Percentiles rank a stretch among this genome's conserved stretches.
phyloP scores from a whole-genome alignment of 2,888 invertebrate species.

The Agonopterix subpropinquella region DNA sequence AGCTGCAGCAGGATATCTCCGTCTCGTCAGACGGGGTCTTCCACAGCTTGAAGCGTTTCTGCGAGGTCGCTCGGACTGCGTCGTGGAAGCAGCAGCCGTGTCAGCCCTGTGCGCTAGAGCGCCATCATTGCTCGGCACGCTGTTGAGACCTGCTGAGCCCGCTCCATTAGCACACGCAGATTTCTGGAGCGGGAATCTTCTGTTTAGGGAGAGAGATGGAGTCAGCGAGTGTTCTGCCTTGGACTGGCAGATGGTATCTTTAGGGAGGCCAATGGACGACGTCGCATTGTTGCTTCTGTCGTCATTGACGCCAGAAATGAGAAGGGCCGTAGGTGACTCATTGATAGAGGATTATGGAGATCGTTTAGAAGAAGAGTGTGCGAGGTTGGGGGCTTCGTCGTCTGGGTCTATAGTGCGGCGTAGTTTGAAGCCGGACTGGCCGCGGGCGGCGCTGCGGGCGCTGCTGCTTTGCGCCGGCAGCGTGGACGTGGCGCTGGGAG shows the following conservation, averaged over 20 bases:
- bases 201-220: constrained; percentile 76
- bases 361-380: constrained; percentile 76
- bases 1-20: constrained; percentile 87
- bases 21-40: constrained; percentile 84
- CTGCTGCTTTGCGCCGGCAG: constrained; percentile 86
- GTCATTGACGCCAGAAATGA: constrained; percentile 82
- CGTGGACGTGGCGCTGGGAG: constrained; percentile 86
- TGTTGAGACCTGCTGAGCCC: constrained; percentile 83
- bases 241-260: constrained; percentile 91
- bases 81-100: constrained; percentile 77
- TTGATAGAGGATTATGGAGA: constrained; percentile 84
- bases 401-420: constrained; percentile 67
- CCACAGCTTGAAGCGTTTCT: constrained; percentile 85
- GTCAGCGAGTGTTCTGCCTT: constrained; percentile 80
- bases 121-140: constrained; percentile 81
- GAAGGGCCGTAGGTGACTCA: constrained; percentile 77
- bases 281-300: constrained; percentile 83
- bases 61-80: constrained; percentile 78
- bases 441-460: constrained; percentile 82
- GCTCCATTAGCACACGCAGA: constrained; percentile 88
- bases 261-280: constrained; percentile 86
- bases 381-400: constrained; percentile 77
- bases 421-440: constrained; percentile 76
- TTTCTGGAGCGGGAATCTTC: constrained; percentile 88
- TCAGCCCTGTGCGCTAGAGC: constrained; percentile 81